Conservation (phyloP, 2,888 invertebrate genomes). For the Temnothorax rugatulus region DNA sequence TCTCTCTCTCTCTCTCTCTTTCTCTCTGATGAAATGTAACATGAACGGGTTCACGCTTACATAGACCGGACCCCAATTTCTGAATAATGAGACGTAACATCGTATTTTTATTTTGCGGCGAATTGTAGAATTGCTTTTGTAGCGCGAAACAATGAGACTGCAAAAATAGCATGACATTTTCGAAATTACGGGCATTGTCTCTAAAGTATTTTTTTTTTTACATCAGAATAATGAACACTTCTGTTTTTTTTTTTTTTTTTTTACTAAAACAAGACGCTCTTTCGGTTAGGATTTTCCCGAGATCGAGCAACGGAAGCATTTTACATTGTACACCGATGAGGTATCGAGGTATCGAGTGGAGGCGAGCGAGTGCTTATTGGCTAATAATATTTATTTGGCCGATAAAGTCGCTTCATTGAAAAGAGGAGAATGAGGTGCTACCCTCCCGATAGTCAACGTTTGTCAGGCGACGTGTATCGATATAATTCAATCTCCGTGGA, state of each 20-base stretch:
- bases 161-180: background rate
- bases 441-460: slow-evolving; percentile 29
- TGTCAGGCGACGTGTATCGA: slow-evolving; percentile 36
- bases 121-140: background rate
- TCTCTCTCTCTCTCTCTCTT: background rate
- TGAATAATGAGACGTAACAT: slow-evolving; percentile 34
- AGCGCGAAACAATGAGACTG: background rate
- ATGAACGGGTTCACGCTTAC: background rate
- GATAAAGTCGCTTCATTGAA: slow-evolving; percentile 44
- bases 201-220: slow-evolving; percentile 14
- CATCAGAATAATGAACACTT: background rate
- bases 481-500: slow-evolving; percentile 54
- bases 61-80: slow-evolving; percentile 8
- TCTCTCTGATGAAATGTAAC: slow-evolving; percentile 38
- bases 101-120: background rate
- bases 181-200: background rate
- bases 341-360: slow-evolving; percentile 18
- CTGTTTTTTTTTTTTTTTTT: background rate
- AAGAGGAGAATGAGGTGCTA: slow-evolving; percentile 5
- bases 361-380: slow-evolving; percentile 27
- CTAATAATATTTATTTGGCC: slow-evolving; percentile 50
- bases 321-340: background rate
- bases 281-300: background rate
- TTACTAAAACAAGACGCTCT: background rate
- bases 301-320: background rate